A percentile compares a stretch with the other conserved stretches of the same genome.
These are phyloP conservation scores for Lepidurus arcticus DNA, from an alignment of 1,140 invertebrate species.

Conservation along the genomic window DNA sequence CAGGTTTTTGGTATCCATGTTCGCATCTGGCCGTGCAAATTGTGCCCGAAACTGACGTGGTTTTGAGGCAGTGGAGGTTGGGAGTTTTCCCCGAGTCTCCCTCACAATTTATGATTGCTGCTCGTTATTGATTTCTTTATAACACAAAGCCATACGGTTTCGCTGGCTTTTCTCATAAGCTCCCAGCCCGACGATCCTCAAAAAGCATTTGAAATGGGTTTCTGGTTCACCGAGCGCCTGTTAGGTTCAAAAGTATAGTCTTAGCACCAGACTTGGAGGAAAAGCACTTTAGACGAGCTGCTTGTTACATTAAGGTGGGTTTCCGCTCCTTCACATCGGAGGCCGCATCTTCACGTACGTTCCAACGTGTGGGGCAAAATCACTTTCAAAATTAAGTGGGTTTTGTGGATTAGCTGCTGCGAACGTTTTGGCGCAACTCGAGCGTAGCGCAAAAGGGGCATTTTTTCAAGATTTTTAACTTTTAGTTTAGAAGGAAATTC, in stretches of 20 bases:
- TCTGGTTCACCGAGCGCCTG: neutral
- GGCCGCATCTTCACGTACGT: neutral
- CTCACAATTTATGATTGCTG: slow-evolving; percentile 1
- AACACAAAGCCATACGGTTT: neutral
- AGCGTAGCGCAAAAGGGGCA: no score
- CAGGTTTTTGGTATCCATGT: neutral
- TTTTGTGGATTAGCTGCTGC: no score
- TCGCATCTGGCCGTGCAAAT: neutral
- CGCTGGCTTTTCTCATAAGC: neutral
- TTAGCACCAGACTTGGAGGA: neutral
- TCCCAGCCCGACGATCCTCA: neutral
- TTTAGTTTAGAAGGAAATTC: no score
- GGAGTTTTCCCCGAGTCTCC: neutral
- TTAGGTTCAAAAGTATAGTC: neutral
- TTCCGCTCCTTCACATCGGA: neutral
- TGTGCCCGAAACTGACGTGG: neutral
- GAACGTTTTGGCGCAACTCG: no score
- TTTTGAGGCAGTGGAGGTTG: no score
- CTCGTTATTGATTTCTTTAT: slow-evolving; percentile 12
- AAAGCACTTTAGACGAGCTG: neutral
- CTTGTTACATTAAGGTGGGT: neutral
- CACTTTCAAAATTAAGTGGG: neutral
- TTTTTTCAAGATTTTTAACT: no score
- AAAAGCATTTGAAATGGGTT: neutral
- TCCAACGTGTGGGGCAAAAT: neutral